Evolutionary conservation across 2,888 invertebrate species (phyloP).

Genomic region (Julus scanicus): DNA sequence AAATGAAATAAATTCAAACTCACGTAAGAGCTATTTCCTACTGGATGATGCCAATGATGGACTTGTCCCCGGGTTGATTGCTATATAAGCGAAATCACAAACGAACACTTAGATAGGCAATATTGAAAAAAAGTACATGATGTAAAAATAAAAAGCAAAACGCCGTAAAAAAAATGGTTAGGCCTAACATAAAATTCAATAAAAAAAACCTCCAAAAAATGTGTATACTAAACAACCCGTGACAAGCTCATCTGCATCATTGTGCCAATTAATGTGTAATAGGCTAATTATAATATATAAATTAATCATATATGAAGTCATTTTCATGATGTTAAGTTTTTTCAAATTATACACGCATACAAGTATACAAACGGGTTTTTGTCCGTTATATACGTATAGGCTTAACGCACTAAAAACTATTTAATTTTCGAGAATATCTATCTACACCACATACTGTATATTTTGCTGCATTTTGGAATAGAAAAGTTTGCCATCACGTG

Average conservation of each 20-base stretch:
- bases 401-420: too few relatives aligned
- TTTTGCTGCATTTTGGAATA: too few relatives aligned
- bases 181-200: neutral
- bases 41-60: constrained; percentile 34
- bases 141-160: neutral
- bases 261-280: neutral
- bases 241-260: neutral
- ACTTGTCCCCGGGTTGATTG: constrained; percentile 31
- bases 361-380: too few relatives aligned
- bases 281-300: too few relatives aligned
- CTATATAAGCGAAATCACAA: constrained; percentile 38
- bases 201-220: neutral
- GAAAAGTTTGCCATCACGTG: too few relatives aligned
- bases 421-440: too few relatives aligned
- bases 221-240: neutral
- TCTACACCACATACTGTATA: too few relatives aligned
- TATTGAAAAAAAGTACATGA: constrained; percentile 10
- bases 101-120: constrained; percentile 22
- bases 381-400: too few relatives aligned
- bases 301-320: too few relatives aligned
- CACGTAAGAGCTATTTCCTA: constrained; percentile 42
- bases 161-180: neutral
- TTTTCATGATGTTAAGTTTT: too few relatives aligned
- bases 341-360: too few relatives aligned
- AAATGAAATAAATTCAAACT: constrained; percentile 55